Percentiles rank a stretch among this genome's conserved stretches.
Conservation (phyloP, 1,140 invertebrate genomes). For the Gonioctena quinquepunctata region DNA sequence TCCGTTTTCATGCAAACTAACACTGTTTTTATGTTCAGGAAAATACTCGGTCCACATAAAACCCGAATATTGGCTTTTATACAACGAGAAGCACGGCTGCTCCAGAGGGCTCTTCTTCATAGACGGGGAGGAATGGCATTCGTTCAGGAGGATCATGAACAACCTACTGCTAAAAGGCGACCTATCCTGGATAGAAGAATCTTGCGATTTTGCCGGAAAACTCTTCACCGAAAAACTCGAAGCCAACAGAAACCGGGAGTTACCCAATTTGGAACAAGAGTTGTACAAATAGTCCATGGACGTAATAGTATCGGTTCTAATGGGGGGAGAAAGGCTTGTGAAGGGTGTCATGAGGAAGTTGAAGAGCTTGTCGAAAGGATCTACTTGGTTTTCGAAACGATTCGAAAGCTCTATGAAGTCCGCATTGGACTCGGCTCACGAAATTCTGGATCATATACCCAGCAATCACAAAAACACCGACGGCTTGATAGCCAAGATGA, state of each 20-base stretch:
- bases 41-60: constrained; percentile 77
- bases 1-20: too few species aligned
- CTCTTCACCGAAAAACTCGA: constrained; percentile 26
- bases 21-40: too few species aligned
- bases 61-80: constrained; percentile 80
- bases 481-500: too few species aligned
- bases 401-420: too few species aligned
- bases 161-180: constrained; percentile 67
- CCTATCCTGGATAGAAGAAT: constrained; percentile 53
- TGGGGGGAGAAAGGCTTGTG: constrained; percentile 62
- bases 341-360: constrained; percentile 49
- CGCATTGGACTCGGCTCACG: too few species aligned
- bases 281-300: constrained; percentile 78
- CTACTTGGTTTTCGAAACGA: too few species aligned
- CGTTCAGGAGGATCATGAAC: constrained; percentile 72
- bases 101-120: constrained; percentile 85
- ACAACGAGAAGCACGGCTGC: constrained; percentile 72
- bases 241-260: neutral
- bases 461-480: too few species aligned
- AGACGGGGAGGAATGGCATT: constrained; percentile 80
- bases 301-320: constrained; percentile 70
- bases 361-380: constrained; percentile 57
- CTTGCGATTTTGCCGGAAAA: constrained; percentile 60
- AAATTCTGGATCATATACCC: too few species aligned
- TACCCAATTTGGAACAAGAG: constrained; percentile 64